Percentiles rank a stretch among this genome's conserved stretches.
Conservation (phyloP, 2,113 vertebrate genomes). For the Cygnus buccinator region DNA sequence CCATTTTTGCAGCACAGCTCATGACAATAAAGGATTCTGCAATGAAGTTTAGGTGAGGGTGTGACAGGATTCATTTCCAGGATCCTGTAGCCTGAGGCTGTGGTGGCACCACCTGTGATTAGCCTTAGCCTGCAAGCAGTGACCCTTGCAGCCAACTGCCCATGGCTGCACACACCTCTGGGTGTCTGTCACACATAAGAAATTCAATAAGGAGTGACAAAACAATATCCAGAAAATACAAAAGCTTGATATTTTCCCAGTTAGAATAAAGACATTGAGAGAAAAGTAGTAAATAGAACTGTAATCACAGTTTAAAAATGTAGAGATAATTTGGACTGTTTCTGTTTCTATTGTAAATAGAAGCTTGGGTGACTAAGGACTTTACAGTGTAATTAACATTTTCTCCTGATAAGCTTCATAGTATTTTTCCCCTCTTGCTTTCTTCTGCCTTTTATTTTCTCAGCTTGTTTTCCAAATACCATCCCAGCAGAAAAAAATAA, state of each 20-base stretch:
- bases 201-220: neutral
- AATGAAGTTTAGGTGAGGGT: neutral
- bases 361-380: neutral
- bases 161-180: neutral
- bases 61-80: neutral
- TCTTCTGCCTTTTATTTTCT: constrained; percentile 14
- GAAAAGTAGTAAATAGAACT: neutral
- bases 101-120: neutral
- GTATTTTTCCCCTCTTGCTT: neutral
- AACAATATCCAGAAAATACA: neutral
- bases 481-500: constrained; percentile 27
- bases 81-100: neutral
- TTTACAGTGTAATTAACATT: constrained; percentile 44
- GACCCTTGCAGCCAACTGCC: neutral
- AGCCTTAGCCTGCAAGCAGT: neutral
- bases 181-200: neutral
- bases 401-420: constrained; percentile 15
- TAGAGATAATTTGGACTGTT: neutral
- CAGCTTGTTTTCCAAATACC: constrained; percentile 7
- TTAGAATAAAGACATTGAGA: neutral
- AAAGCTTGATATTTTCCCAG: neutral
- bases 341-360: neutral
- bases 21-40: neutral
- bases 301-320: neutral
- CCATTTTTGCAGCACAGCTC: neutral